Percentiles rank a stretch among this genome's conserved stretches.
Conservation (phyloP, 2,888 invertebrate genomes). For the Drosophila multiciliata region DNA sequence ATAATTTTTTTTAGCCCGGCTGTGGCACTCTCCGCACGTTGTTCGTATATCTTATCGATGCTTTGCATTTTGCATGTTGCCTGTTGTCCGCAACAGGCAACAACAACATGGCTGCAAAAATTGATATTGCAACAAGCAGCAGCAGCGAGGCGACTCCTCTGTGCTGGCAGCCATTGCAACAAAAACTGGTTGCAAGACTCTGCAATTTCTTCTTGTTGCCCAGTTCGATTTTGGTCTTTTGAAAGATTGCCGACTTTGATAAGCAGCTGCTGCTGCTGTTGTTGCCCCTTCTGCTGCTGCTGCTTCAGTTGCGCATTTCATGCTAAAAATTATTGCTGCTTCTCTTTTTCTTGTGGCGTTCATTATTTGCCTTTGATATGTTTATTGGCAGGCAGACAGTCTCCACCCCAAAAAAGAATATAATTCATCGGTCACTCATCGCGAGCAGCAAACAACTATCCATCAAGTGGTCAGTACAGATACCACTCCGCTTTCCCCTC, state of each 20-base stretch:
- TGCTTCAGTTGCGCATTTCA: conserved; percentile 35
- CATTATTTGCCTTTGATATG: conserved; percentile 62
- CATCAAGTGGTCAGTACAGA: conserved; percentile 13
- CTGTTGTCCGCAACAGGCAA: conserved; percentile 59
- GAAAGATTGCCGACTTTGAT: conserved; percentile 85
- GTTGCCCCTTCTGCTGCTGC: conserved; percentile 8
- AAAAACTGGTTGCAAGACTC: conserved; percentile 58
- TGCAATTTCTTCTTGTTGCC: conserved; percentile 42
- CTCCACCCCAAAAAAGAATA: not conserved
- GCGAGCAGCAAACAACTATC: conserved; percentile 1
- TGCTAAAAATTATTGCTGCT: conserved; percentile 5
- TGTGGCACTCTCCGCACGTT: conserved; percentile 31
- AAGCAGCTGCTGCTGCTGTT: conserved; percentile 64
- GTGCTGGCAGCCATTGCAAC: conserved; percentile 65
- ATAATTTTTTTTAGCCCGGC: conserved; percentile 62
- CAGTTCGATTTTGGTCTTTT: conserved; percentile 77
- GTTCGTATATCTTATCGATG: conserved; percentile 77
- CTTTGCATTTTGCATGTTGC: conserved; percentile 81
- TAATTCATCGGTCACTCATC: conserved; percentile 27
- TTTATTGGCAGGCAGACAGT: conserved; percentile 57
- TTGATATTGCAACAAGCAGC: conserved; percentile 24
- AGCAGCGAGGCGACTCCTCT: conserved; percentile 3
- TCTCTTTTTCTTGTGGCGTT: conserved; percentile 49
- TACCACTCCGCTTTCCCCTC: not conserved
- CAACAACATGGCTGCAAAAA: conserved; percentile 55